A percentile compares a stretch with the other conserved stretches of the same genome.
phyloP scores from a whole-genome alignment of 2,113 vertebrate species.

The Ahaetulla prasina region DNA sequence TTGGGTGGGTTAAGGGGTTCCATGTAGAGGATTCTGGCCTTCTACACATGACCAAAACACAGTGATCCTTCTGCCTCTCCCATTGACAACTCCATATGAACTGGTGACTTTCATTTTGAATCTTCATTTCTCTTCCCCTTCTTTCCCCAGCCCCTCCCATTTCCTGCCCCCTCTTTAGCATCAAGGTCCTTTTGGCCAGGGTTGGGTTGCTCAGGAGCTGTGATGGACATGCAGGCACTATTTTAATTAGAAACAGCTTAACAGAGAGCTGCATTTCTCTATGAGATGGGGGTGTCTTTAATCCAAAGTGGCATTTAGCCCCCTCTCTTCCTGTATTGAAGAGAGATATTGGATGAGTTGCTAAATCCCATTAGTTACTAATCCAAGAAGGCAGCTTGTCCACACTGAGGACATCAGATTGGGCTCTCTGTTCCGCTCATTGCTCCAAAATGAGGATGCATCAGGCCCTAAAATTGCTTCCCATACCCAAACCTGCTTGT shows the following conservation, averaged over 20 bases:
- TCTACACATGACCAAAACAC: background rate
- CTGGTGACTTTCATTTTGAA: background rate
- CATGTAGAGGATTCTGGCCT: background rate
- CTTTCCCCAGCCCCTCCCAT: accelerated
- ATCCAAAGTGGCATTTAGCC: constrained; percentile 32
- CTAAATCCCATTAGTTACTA: constrained; percentile 64
- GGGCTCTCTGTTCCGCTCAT: constrained; percentile 30
- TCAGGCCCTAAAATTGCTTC: background rate
- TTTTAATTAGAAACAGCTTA: constrained; percentile 67
- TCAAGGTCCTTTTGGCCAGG: background rate
- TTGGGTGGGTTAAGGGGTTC: background rate
- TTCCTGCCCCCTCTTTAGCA: background rate
- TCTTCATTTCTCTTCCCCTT: background rate
- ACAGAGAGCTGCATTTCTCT: constrained; percentile 16
- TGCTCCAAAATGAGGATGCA: background rate
- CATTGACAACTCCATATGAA: background rate
- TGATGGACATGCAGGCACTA: constrained; percentile 41
- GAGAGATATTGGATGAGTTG: constrained; percentile 61
- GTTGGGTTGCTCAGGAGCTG: background rate
- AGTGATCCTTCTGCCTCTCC: too few relatives aligned
- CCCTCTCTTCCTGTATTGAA: constrained; percentile 52
- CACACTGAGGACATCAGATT: constrained; percentile 1
- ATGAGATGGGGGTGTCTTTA: constrained; percentile 18
- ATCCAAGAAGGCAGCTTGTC: constrained; percentile 49
- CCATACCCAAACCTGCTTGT: background rate